Evolutionary conservation across 64 coral and sea anemone species (phyloP).

Genomic region (Montipora foliosa): DNA sequence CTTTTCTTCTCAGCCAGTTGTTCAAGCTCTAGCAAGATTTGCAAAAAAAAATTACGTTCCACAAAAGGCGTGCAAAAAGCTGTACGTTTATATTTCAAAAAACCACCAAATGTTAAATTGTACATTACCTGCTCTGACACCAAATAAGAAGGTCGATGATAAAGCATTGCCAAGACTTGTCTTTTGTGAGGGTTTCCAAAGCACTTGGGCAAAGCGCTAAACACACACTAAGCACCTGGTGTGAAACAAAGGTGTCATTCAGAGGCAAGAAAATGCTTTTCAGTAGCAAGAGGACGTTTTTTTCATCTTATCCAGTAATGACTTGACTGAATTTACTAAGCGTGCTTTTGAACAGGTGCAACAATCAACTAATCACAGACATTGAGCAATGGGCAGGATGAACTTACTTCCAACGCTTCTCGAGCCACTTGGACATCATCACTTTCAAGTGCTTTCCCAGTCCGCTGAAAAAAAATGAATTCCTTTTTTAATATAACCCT

Average conservation of each 20-base stretch:
- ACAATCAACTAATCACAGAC: background rate
- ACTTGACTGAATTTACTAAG: too few species aligned
- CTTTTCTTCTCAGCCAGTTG: too few species aligned
- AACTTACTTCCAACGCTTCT: slow-evolving; percentile 96
- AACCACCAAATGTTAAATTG: too few species aligned
- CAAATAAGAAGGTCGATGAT: slow-evolving; percentile 95
- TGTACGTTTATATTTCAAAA: too few species aligned
- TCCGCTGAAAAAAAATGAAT: background rate
- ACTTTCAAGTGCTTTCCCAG: slow-evolving; percentile 78
- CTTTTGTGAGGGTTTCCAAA: slow-evolving; percentile 92
- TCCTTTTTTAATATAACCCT: background rate
- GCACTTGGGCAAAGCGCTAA: slow-evolving; percentile 87
- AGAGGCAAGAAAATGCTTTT: too few species aligned
- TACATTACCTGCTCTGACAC: slow-evolving; percentile 87
- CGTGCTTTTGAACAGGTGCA: too few species aligned
- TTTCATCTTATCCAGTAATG: too few species aligned
- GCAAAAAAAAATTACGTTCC: too few species aligned
- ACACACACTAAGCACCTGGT: slow-evolving; percentile 88
- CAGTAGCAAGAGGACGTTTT: too few species aligned
- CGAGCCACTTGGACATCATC: slow-evolving; percentile 87
- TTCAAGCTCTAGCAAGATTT: too few species aligned
- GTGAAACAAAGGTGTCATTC: background rate
- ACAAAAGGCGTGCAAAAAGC: too few species aligned
- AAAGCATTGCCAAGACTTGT: slow-evolving; percentile 98
- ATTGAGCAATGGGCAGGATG: background rate